phyloP scores from a whole-genome alignment of 2,888 invertebrate species.

The Pseudococcus viburni region DNA sequence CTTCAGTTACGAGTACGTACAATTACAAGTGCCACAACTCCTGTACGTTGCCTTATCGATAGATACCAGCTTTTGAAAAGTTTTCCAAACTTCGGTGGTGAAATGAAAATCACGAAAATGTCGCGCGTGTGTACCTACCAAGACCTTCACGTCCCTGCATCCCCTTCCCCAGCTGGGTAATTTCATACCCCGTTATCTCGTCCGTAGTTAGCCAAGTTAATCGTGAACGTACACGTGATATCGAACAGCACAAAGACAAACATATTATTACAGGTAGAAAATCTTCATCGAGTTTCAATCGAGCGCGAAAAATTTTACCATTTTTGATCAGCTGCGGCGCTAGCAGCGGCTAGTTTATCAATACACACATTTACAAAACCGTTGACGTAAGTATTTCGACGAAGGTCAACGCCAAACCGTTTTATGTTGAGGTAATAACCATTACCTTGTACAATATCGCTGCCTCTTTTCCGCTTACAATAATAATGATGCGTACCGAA shows the following conservation, averaged over 20 bases:
- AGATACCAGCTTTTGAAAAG: not conserved
- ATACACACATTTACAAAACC: conserved; percentile 16
- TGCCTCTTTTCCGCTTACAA: conserved; percentile 44
- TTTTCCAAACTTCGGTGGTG: too few species aligned
- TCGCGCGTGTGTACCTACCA: not conserved
- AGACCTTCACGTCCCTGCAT: too few species aligned
- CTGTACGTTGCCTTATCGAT: not conserved
- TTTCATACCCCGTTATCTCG: not conserved
- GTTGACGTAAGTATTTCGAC: conserved; percentile 48
- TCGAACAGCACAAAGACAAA: not conserved
- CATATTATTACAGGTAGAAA: too few species aligned
- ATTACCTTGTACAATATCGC: conserved; percentile 60
- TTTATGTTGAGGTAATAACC: conserved; percentile 54
- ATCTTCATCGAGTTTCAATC: not conserved
- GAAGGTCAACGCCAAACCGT: conserved; percentile 58
- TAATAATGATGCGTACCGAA: conserved; percentile 35
- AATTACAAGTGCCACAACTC: not conserved
- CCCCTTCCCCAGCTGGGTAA: not conserved
- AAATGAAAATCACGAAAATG: not conserved
- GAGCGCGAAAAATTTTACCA: not conserved
- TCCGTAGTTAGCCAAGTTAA: not conserved
- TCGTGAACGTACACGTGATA: not conserved
- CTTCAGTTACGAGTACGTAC: not conserved
- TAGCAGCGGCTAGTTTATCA: conserved; percentile 4
- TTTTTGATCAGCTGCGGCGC: not conserved